Conservation (phyloP, 2,888 invertebrate species). For the Argyresthia goedartella region DNA sequence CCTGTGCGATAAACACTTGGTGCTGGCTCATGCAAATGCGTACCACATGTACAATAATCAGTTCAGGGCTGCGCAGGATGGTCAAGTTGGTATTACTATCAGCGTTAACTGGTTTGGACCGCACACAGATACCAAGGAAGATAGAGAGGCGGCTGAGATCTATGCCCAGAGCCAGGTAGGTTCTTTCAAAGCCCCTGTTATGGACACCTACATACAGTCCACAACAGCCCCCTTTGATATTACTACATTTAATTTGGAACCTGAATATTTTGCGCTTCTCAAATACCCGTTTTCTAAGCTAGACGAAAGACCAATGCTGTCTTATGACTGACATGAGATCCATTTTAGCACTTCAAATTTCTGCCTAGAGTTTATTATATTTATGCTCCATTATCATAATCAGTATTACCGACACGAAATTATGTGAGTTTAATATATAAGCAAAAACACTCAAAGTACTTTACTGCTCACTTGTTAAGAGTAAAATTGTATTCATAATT, state of each 20-base stretch:
- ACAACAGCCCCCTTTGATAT: neutral
- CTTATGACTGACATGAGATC: neutral
- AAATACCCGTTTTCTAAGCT: neutral
- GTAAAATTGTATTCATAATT: no score
- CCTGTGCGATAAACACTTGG: conserved; percentile 57
- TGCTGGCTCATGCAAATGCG: conserved; percentile 64
- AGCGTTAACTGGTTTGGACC: conserved; percentile 23
- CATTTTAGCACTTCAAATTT: neutral
- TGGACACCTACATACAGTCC: no score
- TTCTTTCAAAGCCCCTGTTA: conserved; percentile 4
- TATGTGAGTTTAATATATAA: neutral
- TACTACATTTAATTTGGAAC: no score
- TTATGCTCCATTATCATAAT: no score
- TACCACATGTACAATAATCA: conserved; percentile 45
- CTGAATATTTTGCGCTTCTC: neutral
- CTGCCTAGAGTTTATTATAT: neutral
- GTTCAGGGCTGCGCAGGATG: conserved; percentile 31
- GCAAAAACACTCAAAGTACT: no score
- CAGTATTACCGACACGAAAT: no score
- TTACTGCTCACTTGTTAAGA: no score
- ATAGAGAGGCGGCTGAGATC: conserved; percentile 26
- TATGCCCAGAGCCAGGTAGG: conserved; percentile 21
- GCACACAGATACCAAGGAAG: conserved; percentile 20
- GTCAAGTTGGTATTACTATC: conserved; percentile 25
- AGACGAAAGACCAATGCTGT: no score